Conservation (phyloP, 2,797 vertebrate species). For the Tympanoctomys barrerae region DNA sequence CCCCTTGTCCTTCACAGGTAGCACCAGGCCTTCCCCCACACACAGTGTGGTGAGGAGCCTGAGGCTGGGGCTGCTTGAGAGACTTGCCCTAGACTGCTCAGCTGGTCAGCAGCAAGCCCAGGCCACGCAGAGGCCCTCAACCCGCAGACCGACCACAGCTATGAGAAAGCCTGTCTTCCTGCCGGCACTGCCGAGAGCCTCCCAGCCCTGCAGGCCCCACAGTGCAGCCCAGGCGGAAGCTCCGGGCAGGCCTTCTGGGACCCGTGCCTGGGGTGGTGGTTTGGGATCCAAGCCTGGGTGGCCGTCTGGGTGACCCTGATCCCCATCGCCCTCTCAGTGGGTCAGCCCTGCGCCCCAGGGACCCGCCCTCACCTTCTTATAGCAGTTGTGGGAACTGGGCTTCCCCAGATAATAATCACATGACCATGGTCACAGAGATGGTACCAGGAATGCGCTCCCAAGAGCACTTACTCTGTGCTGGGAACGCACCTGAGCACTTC, state of each 20-base stretch:
- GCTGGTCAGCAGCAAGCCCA: not conserved
- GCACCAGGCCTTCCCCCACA: too few species aligned
- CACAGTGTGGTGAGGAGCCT: not conserved
- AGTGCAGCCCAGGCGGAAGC: not conserved
- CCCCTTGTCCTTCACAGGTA: not conserved
- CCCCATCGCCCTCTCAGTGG: not conserved
- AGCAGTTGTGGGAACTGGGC: not conserved
- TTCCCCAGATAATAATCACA: not conserved
- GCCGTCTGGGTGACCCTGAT: not conserved
- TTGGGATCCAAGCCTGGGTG: not conserved
- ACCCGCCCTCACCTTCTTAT: not conserved
- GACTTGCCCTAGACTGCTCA: not conserved
- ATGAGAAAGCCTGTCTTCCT: not conserved
- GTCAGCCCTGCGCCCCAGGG: not conserved
- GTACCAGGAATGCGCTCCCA: not conserved
- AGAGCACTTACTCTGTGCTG: not conserved
- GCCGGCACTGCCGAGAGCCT: not conserved
- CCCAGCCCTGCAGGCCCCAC: not conserved
- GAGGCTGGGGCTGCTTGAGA: not conserved
- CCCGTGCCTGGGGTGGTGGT: not conserved
- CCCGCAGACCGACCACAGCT: not conserved
- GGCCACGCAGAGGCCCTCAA: not conserved
- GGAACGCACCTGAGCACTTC: not conserved
- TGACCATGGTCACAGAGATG: not conserved
- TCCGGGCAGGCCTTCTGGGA: rapidly evolving